Conservation (phyloP, 2,888 invertebrate species). For the Tanypteryx hageni region DNA sequence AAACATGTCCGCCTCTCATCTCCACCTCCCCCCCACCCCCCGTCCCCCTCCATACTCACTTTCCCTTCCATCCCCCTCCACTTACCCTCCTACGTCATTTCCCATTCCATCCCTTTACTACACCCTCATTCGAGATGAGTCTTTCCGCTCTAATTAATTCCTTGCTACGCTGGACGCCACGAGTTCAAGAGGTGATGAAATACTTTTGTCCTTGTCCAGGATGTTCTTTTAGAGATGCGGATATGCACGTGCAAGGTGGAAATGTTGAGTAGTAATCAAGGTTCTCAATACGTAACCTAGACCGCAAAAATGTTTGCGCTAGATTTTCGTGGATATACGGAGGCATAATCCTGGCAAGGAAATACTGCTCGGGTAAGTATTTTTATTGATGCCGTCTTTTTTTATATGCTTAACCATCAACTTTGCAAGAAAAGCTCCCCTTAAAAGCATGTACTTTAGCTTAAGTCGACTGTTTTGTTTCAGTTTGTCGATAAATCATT, state of each 20-base stretch:
- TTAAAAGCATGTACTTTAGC: too few species aligned
- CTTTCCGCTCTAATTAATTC: constrained; percentile 25
- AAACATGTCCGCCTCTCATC: not conserved
- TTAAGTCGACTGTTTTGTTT: too few species aligned
- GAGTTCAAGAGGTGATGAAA: not conserved
- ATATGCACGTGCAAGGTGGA: not conserved
- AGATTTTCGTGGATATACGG: too few species aligned
- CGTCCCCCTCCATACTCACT: not conserved
- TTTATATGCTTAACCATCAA: too few species aligned
- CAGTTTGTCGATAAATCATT: too few species aligned
- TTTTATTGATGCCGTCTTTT: too few species aligned
- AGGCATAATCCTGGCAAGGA: too few species aligned
- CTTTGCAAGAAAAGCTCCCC: too few species aligned
- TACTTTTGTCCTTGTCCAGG: not conserved
- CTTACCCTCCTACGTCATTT: not conserved
- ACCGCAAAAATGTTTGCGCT: too few species aligned
- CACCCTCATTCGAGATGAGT: constrained; percentile 27
- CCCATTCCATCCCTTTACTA: not conserved
- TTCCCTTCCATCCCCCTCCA: not conserved
- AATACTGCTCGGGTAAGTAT: too few species aligned
- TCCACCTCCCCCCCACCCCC: not conserved
- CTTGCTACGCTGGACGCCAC: not conserved
- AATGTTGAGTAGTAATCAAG: too few species aligned
- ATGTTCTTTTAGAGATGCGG: not conserved
- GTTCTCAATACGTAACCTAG: too few species aligned